Conservation (phyloP, 1,140 invertebrate species). For the Scaptomyza montana region DNA sequence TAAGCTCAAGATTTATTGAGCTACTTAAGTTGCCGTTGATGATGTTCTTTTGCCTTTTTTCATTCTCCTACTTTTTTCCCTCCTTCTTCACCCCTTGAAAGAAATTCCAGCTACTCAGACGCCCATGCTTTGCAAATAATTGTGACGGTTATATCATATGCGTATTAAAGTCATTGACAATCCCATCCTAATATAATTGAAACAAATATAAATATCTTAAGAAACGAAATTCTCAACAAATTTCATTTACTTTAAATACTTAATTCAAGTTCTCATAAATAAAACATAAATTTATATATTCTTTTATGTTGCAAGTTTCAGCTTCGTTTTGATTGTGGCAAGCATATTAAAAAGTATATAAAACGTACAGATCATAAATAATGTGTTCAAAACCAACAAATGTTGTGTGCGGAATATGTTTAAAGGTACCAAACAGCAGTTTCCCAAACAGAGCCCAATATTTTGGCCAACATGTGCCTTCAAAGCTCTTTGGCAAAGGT, state of each 20-base stretch:
- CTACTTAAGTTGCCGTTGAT: constrained; percentile 77
- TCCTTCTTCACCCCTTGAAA: background rate
- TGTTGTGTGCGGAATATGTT: constrained; percentile 66
- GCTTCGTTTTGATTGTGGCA: constrained; percentile 18
- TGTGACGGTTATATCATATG: constrained; percentile 22
- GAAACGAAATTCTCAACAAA: constrained; percentile 3
- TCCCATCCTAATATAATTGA: constrained; percentile 22
- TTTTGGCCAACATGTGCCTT: constrained; percentile 38
- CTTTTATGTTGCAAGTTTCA: constrained; percentile 45
- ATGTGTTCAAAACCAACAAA: constrained; percentile 62
- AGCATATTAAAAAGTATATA: constrained; percentile 18
- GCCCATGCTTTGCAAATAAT: constrained; percentile 22
- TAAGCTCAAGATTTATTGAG: constrained; percentile 80
- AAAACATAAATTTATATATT: constrained; percentile 41
- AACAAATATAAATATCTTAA: constrained; percentile 14
- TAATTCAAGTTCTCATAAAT: constrained; percentile 44
- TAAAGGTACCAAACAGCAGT: constrained; percentile 33
- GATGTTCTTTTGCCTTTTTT: constrained; percentile 40
- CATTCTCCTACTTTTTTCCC: background rate
- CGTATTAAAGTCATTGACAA: constrained; percentile 32
- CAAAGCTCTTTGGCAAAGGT: constrained; percentile 14
- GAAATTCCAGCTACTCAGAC: constrained; percentile 21
- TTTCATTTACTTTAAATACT: background rate
- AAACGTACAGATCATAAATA: constrained; percentile 69
- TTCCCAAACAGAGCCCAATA: constrained; percentile 47